These are phyloP conservation scores for Thaumetopoea pityocampa DNA, from an alignment of 1,140 invertebrate species.

Conservation along the genomic window DNA sequence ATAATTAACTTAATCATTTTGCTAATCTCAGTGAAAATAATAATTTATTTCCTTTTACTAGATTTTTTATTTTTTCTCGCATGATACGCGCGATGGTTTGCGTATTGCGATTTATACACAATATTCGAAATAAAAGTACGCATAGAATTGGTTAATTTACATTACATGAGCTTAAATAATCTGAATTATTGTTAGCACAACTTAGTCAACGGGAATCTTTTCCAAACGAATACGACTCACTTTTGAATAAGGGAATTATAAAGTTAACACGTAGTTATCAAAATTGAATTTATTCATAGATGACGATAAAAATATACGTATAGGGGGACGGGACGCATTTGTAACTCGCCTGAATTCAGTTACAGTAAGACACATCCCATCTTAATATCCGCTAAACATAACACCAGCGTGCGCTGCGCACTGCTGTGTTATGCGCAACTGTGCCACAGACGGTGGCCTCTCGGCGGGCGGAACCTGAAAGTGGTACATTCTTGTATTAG, in stretches of 20 bases:
- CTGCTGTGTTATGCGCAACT: too few relatives aligned
- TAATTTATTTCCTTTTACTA: conserved; percentile 10
- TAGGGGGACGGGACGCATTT: conserved; percentile 41
- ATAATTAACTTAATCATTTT: not conserved
- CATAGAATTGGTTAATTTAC: conserved; percentile 7
- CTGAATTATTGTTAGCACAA: conserved; percentile 9
- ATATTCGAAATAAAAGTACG: conserved; percentile 11
- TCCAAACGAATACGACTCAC: conserved; percentile 5
- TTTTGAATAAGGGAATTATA: conserved; percentile 1
- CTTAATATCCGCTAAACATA: conserved; percentile 23
- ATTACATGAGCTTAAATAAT: conserved; percentile 10
- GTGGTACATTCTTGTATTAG: too few relatives aligned
- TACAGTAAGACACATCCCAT: conserved; percentile 26
- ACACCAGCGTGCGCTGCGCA: conserved; percentile 14
- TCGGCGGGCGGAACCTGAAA: too few relatives aligned
- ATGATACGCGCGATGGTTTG: conserved; percentile 11
- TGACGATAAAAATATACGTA: conserved; percentile 29
- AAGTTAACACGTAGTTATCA: not conserved
- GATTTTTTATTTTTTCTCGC: conserved; percentile 21
- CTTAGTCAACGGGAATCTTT: conserved; percentile 14
- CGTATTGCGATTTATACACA: conserved; percentile 20
- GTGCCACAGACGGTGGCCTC: too few relatives aligned
- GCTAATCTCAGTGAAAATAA: conserved; percentile 1
- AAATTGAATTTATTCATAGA: conserved; percentile 37
- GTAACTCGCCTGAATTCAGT: conserved; percentile 22